Evolutionary conservation across 1,140 invertebrate species (phyloP).

Genomic region (Dryas iulia): DNA sequence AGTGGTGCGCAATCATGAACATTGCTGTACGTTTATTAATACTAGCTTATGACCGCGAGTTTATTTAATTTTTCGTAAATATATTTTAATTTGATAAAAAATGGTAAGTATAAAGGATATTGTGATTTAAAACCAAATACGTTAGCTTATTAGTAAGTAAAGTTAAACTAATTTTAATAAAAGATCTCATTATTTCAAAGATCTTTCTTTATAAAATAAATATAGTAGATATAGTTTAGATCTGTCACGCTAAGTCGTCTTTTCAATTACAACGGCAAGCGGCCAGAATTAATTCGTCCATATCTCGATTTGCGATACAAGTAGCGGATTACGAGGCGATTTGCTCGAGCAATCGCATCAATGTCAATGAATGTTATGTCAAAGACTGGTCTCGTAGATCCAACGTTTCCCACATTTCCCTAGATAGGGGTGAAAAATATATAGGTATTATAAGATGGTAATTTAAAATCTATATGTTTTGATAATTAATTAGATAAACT

Average conservation of each 20-base stretch:
- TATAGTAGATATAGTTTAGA: slow-evolving; percentile 13
- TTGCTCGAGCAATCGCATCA: slow-evolving; percentile 66
- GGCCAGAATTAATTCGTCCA: slow-evolving; percentile 68
- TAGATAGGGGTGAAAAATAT: too few relatives aligned
- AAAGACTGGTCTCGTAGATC: slow-evolving; percentile 47
- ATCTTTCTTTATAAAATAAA: background rate
- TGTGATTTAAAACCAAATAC: background rate
- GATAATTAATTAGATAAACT: too few relatives aligned
- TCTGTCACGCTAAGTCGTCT: slow-evolving; percentile 55
- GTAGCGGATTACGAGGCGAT: slow-evolving; percentile 70
- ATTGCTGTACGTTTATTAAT: slow-evolving; percentile 16
- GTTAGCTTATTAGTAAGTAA: too few relatives aligned
- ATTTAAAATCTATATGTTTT: too few relatives aligned
- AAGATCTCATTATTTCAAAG: too few relatives aligned
- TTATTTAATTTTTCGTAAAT: slow-evolving; percentile 2
- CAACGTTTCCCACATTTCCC: background rate
- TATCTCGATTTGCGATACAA: slow-evolving; percentile 68
- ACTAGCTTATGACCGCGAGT: slow-evolving; percentile 8
- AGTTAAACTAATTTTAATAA: too few relatives aligned
- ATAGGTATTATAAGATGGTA: too few relatives aligned
- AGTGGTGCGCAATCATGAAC: slow-evolving; percentile 29
- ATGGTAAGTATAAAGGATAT: background rate
- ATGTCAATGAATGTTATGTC: slow-evolving; percentile 41
- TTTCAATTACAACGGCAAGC: slow-evolving; percentile 64
- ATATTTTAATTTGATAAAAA: background rate